Base-by-base conservation (phyloP, 2,888 invertebrate species). In the Chamaedrilus cognettii region DNA sequence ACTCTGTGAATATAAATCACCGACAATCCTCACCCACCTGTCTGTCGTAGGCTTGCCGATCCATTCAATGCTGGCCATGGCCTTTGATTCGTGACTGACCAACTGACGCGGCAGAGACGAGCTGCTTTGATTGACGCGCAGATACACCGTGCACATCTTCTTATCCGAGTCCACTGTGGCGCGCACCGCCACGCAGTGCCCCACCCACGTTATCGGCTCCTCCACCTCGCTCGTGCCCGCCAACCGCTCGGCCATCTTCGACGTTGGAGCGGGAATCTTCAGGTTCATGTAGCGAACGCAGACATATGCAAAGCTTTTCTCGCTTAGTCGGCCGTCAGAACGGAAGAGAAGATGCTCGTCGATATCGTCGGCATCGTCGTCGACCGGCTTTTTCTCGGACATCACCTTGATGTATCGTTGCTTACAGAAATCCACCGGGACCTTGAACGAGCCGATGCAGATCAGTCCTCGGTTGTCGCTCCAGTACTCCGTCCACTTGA, bases 261-360 rank as follows among this genome's bases (percentile, higher is more conserved):
- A 34, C 59, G 62, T 34, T 23, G 59, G 30, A 49, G 74, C 72
- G 58, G 66, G 69, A 3, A 74, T 74, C 4, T 65, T 34, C 7
- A 79, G 52, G 34, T 72, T 66, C 7, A 60, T 66, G 70, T 79
- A 80, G 4, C 79, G 70, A 4, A 81, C 72, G 72, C 81, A 81
- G 4, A 79, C 60, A 68, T 72, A 79, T 68, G 78, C 79, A 26
- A 58, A 57, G 15, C 26, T 32, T 1, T 51, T 35, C 49, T 30
- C 65, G 7, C 49, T 28, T 4, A 15, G 11, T 11, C 42, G 11
- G 42, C 19, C 19, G 42, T 15, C 42, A 42, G 42, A 15, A 42
- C 19, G 11, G 19, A 42, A 42, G 19, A 42, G 42, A n/a, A n/a
- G n/a, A 42, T 42, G 19, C 26, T 63, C 57, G 2, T n/a, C 61